These are phyloP conservation scores for Syngnathoides biaculeatus DNA, from an alignment of 2,113 vertebrate genomes.

Conservation along the genomic window DNA sequence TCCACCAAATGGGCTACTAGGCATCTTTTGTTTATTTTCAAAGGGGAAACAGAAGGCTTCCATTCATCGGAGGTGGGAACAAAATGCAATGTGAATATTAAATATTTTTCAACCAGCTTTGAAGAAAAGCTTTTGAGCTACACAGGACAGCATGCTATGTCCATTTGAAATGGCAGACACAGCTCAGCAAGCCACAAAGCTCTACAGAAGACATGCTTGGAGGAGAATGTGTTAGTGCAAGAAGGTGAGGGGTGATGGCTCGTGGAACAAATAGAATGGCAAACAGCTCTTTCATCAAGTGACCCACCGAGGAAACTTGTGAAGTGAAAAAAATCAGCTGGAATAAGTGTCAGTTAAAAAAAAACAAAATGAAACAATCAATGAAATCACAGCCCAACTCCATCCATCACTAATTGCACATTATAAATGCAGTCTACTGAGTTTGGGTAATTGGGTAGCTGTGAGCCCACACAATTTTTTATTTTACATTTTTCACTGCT, in stretches of 20 bases:
- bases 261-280: conserved; percentile 43
- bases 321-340: conserved; percentile 38
- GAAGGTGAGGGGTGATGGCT: conserved; percentile 46
- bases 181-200: conserved; percentile 34
- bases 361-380: conserved; percentile 40
- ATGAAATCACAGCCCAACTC: conserved; percentile 23
- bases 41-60: not conserved
- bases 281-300: conserved; percentile 62
- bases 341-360: conserved; percentile 33
- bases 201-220: conserved; percentile 53
- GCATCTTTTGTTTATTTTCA: not conserved
- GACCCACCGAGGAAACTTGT: conserved; percentile 32
- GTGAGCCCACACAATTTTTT: no score
- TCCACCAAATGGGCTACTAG: not conserved
- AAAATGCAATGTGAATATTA: not conserved
- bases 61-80: not conserved
- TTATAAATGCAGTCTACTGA: conserved; percentile 10
- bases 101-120: not conserved
- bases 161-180: conserved; percentile 33
- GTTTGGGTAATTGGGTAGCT: no score
- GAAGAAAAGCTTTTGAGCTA: conserved; percentile 17
- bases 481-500: no score
- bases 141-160: conserved; percentile 36
- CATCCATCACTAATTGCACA: conserved; percentile 4
- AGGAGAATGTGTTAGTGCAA: conserved; percentile 44